Base-by-base conservation (phyloP, 2,797 vertebrate genomes). In the Petrocephalus schoutedeni region DNA sequence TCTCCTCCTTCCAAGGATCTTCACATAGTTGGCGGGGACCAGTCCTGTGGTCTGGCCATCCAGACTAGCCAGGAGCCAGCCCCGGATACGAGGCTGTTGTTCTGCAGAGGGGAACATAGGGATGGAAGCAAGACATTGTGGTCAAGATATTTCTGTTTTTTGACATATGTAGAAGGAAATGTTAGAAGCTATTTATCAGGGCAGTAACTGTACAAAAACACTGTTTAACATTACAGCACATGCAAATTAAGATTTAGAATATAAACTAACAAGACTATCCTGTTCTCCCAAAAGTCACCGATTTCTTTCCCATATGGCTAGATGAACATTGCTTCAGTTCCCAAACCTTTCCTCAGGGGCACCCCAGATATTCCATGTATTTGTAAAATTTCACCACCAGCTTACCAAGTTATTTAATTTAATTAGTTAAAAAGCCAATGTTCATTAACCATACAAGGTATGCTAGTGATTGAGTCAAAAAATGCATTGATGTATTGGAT, bases 11-110 rank as follows among this genome's bases (percentile, higher is more conserved):
- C 98, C 97, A 45, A 99, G 95, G 92, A 99, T 95, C 95, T 96
- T 98, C 88, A 99, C 95, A 28, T 99, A 98, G 94, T 98, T 99
- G 90, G 97, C 97, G 28, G 98, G 98, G 89, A 99, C 95, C 0
- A 99, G 96, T 91, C 98, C 97, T 9, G 96, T 96, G 87, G 96
- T 96, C 91, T 97, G 97, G 56, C 97, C 97, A n/a, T 98, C 97
- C 0, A 95, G 89, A 86, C 98, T 99, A 91, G 97, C 98, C 93
- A 99, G 93, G 89, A 99, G 95, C 98, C 98, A 99, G 80, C 98
- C 98, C 10, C 98, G 97, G 21, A 99, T 94, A 92, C 95, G 96
- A 77, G 98, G 97, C 85, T 99, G 98, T 91, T 97, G 97, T 91
- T 99, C 98, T 99, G 89, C 86, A 91, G 45, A 90, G 86, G 10